phyloP scores from a whole-genome alignment of 2,113 vertebrate species.

The Triplophysa siluroides region DNA sequence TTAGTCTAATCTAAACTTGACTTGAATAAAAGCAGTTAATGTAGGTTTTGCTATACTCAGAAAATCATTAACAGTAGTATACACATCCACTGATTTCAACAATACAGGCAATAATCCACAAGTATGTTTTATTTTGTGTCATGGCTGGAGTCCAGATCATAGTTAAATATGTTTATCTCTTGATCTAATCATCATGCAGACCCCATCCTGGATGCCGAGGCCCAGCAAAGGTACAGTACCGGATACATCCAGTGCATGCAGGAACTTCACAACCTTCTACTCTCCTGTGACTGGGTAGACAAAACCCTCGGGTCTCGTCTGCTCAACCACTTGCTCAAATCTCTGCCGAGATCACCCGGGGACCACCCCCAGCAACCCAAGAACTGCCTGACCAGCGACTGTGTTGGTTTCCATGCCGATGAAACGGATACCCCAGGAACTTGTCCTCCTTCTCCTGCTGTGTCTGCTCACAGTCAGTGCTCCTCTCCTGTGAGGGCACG shows the following conservation, averaged over 20 bases:
- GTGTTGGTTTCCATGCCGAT: neutral
- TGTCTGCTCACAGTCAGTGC: neutral
- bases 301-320: constrained; percentile 83
- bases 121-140: too few species aligned
- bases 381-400: constrained; percentile 26
- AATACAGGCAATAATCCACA: too few species aligned
- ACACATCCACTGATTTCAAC: too few species aligned
- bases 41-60: too few species aligned
- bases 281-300: constrained; percentile 91
- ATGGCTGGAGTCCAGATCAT: too few species aligned
- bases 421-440: neutral
- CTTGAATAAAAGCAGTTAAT: too few species aligned
- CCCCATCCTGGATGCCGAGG: constrained; percentile 74
- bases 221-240: constrained; percentile 85
- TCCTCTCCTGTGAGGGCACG: neutral
- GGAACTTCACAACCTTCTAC: constrained; percentile 87
- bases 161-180: too few species aligned
- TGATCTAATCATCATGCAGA: constrained; percentile 61
- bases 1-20: too few species aligned
- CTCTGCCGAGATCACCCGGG: constrained; percentile 74
- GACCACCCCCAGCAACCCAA: constrained; percentile 53
- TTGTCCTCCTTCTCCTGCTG: constrained; percentile 9
- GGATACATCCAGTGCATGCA: constrained; percentile 92
- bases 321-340: constrained; percentile 85
- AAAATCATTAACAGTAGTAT: too few species aligned